A percentile compares a stretch with the other conserved stretches of the same genome.
Conservation (phyloP, 2,113 vertebrate genomes). For the Pluvianellus socialis region DNA sequence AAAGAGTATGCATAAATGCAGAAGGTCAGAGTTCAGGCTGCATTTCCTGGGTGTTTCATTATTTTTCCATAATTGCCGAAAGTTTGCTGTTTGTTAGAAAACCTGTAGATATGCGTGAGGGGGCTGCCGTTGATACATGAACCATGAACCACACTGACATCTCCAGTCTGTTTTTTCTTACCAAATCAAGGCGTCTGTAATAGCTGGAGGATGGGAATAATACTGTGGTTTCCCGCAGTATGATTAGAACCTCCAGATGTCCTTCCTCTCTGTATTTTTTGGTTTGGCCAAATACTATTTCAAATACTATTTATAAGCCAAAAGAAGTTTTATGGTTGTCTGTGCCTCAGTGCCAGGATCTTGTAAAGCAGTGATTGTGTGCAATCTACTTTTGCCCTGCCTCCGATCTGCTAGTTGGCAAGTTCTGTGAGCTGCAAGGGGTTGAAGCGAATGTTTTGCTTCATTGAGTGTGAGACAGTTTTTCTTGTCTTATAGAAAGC, state of each 20-base stretch:
- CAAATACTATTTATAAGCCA: not conserved
- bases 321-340: not conserved
- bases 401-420: not conserved
- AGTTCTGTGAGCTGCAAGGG: not conserved
- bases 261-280: not conserved
- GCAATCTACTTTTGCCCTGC: not conserved
- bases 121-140: not conserved
- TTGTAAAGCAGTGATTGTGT: not conserved
- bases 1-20: not conserved
- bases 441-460: not conserved
- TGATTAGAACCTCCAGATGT: not conserved
- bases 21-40: not conserved
- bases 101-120: not conserved
- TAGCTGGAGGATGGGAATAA: not conserved
- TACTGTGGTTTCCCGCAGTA: not conserved
- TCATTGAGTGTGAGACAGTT: not conserved
- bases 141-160: not conserved
- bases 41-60: not conserved
- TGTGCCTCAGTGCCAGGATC: not conserved
- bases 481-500: not conserved
- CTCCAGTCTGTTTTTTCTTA: not conserved
- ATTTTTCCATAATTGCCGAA: not conserved
- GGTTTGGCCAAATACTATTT: not conserved
- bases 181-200: rapidly evolving
- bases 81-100: not conserved